Evolutionary conservation across 2,888 invertebrate genomes (phyloP).

Genomic region (Calephelis perditalis): DNA sequence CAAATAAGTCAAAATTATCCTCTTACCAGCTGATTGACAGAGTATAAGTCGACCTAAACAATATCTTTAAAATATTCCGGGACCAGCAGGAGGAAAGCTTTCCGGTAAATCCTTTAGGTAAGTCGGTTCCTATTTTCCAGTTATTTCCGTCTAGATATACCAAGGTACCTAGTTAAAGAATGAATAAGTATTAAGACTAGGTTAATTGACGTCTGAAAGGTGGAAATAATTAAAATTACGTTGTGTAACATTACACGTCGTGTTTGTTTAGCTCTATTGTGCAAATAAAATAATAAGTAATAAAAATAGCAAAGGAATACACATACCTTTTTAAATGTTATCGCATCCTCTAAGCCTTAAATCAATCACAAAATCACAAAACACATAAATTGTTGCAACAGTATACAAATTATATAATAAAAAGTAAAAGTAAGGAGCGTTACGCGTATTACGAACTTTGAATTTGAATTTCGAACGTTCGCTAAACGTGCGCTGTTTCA

Average conservation of each 20-base stretch:
- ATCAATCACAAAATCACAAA: constrained; percentile 14
- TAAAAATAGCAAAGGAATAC: neutral
- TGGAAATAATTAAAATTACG: neutral
- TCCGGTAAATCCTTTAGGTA: too few species aligned
- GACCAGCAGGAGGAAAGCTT: too few species aligned
- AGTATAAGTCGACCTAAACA: too few species aligned
- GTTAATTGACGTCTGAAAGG: too few species aligned
- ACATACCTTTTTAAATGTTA: constrained; percentile 3
- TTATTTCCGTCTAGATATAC: too few species aligned
- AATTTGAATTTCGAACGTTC: constrained; percentile 34
- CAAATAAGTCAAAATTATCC: too few species aligned
- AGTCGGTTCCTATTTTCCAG: too few species aligned
- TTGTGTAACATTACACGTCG: neutral
- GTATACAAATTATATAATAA: constrained; percentile 32
- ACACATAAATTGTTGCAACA: constrained; percentile 17
- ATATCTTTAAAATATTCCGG: too few species aligned
- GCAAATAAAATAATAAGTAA: constrained; percentile 7
- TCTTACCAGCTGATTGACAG: too few species aligned
- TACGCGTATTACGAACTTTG: constrained; percentile 25
- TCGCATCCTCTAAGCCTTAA: constrained; percentile 7
- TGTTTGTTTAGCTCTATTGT: neutral
- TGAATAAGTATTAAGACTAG: too few species aligned
- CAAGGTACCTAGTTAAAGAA: too few species aligned
- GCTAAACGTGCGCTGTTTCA: constrained; percentile 47
- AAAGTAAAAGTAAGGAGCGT: constrained; percentile 39